Evolutionary conservation across 2,888 invertebrate species (phyloP), one percentile per base, ranked within the genome.

Genomic region (Sarcophaga carnaria): DNA sequence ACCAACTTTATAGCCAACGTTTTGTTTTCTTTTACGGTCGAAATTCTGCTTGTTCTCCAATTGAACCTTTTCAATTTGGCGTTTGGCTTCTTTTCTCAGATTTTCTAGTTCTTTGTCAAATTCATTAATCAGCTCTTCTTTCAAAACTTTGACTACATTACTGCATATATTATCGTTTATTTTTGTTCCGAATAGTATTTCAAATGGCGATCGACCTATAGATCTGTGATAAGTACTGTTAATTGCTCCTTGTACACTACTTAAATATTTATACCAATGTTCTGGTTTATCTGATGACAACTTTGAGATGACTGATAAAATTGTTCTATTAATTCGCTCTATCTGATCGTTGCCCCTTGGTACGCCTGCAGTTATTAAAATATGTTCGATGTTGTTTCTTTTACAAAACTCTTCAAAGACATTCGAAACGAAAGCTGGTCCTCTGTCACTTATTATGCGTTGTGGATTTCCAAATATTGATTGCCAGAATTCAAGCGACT

Each of bases 381-480:
- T 54, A 54, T 54, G 54, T 3, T 10, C 54, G 54, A 54, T 54
- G 54, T 54, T 12, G 14, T 54, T 2, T 25, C 14, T 25, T 4
- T 14, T 66, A 45, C 66, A 80, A 69, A 67, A 85, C 6, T 83
- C 78, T 37, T 64, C 64, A 37, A 80, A 85, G 3, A 17, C 45
- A 12, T 49, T 47, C 37, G 80, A 80, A 0, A 72, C 67, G 63
- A 80, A 85, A 0, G 80, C 80, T 17, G 77, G 11, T 3, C 77
- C 78, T 54, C 62, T 82, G 45, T 85, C 82, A n/a, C 77, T 85
- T 8, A 85, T 67, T n/a, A 85, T 67, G 45, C 80, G 66, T 5
- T 37, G 22, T 49, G 85, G 85, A 22, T 25, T 60, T 20, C 27
- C 3, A 27, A 27, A 27, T 27, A 27, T 27, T 27, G 4, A 27